A percentile compares a stretch with the other conserved stretches of the same genome.
Conservation (phyloP, 1,140 invertebrate genomes). For the Holotrichia oblita region DNA sequence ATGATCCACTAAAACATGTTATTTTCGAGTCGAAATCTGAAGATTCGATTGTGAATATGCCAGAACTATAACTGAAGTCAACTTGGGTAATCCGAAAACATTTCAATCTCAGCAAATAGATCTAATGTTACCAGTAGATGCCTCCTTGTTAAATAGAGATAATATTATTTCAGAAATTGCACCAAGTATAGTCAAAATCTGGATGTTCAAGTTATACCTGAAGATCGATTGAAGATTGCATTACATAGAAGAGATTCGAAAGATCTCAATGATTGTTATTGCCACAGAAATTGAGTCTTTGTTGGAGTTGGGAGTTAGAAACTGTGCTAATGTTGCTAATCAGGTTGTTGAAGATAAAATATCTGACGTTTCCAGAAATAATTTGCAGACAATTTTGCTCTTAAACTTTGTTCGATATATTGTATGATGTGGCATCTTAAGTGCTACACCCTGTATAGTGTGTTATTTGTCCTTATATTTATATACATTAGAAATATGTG, state of each 20-base stretch:
- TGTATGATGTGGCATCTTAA: too few species aligned
- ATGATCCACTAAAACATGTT: constrained; percentile 12
- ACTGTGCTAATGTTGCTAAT: not conserved
- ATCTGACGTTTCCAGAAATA: too few species aligned
- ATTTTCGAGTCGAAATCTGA: constrained; percentile 13
- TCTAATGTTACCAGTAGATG: not conserved
- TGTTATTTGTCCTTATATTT: too few species aligned
- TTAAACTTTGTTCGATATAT: too few species aligned
- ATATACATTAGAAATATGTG: too few species aligned
- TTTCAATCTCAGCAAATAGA: constrained; percentile 22
- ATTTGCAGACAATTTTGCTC: too few species aligned
- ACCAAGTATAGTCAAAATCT: not conserved
- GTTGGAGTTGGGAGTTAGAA: not conserved
- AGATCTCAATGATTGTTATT: constrained; percentile 20
- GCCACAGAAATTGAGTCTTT: constrained; percentile 10
- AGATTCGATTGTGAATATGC: not conserved
- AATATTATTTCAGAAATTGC: constrained; percentile 23
- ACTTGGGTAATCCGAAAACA: not conserved
- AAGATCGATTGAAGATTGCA: not conserved
- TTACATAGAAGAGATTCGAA: constrained; percentile 19
- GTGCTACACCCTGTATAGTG: too few species aligned
- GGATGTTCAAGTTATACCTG: not conserved
- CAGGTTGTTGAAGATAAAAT: not conserved
- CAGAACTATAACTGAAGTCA: constrained; percentile 6
- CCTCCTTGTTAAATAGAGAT: constrained; percentile 8